These are phyloP conservation scores for Drosophila micromelanica DNA, from an alignment of 1,140 invertebrate genomes.

Conservation along the genomic window DNA sequence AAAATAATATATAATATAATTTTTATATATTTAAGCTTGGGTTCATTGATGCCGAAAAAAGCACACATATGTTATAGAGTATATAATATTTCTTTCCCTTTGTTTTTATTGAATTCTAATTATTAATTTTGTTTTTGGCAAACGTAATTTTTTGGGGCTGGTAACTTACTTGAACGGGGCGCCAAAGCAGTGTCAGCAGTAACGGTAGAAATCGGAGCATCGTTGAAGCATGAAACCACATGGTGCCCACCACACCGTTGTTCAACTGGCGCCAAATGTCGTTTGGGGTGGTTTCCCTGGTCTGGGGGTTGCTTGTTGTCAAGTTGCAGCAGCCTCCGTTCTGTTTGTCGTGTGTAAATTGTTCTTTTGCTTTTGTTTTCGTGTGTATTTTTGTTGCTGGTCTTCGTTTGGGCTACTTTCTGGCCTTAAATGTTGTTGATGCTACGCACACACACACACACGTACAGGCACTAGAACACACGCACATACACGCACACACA, in stretches of 20 bases:
- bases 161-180: constrained; percentile 33
- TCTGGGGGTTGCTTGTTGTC: constrained; percentile 19
- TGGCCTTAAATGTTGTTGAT: constrained; percentile 43
- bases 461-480: background rate
- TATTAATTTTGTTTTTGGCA: background rate
- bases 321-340: constrained; percentile 51
- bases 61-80: no score
- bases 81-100: no score
- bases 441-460: constrained; percentile 29
- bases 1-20: no score
- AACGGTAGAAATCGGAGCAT: constrained; percentile 35
- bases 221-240: constrained; percentile 48
- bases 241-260: constrained; percentile 48
- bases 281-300: constrained; percentile 28
- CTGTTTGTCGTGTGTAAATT: constrained; percentile 55
- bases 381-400: constrained; percentile 29
- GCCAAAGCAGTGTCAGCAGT: constrained; percentile 34
- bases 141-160: background rate
- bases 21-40: no score
- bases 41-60: no score
- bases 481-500: constrained; percentile 24
- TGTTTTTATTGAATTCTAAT: no score
- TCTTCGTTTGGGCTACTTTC: constrained; percentile 59
- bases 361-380: constrained; percentile 53
- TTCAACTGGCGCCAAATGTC: constrained; percentile 70